Conservation (phyloP, 2,888 invertebrate species). For the Microplitis manilae region DNA sequence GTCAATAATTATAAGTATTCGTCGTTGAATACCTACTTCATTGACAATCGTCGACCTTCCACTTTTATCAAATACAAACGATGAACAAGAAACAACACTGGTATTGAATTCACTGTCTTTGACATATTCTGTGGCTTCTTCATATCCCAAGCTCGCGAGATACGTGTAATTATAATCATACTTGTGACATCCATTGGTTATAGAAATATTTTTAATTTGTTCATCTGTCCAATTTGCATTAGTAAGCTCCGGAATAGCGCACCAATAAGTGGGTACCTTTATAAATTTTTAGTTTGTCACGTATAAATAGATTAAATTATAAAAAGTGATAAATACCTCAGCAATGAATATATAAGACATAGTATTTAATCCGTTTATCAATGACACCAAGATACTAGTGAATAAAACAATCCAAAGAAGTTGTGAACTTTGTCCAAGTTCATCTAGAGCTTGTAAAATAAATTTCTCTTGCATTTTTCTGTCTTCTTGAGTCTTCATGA, state of each 20-base stretch:
- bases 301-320: too few species aligned
- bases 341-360: not conserved
- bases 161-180: not conserved
- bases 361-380: not conserved
- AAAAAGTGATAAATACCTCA: not conserved
- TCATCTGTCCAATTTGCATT: not conserved
- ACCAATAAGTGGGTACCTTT: not conserved
- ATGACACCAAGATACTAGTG: not conserved
- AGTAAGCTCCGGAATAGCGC: not conserved
- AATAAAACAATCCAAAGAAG: not conserved
- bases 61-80: not conserved
- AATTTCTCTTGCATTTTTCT: not conserved
- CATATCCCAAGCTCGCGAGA: not conserved
- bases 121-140: not conserved
- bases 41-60: not conserved
- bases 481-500: not conserved
- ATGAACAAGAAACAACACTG: not conserved
- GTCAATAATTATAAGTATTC: too few species aligned
- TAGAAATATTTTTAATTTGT: not conserved
- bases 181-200: not conserved
- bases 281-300: too few species aligned
- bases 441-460: not conserved
- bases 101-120: not conserved
- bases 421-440: not conserved
- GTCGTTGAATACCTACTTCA: not conserved